Percentiles rank a stretch among this genome's conserved stretches.
Evolutionary conservation across 2,888 invertebrate genomes (phyloP).

Genomic region (Synergus laeviventris): DNA sequence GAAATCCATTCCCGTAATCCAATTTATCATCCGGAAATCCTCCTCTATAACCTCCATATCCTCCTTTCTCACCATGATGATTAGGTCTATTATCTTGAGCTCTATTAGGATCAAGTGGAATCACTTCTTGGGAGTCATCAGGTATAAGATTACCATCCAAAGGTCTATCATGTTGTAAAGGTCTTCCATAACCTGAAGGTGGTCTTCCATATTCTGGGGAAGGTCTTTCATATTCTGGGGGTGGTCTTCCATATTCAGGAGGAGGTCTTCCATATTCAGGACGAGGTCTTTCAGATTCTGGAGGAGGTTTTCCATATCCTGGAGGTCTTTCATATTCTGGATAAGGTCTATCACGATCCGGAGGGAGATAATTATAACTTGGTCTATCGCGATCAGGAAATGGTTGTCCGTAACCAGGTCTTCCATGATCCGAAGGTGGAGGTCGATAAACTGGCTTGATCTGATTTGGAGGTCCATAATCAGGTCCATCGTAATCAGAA

Average conservation of each 20-base stretch:
- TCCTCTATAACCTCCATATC: neutral
- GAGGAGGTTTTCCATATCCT: neutral
- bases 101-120: constrained; percentile 53
- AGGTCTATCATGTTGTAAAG: neutral
- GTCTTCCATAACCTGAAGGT: neutral
- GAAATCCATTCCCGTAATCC: neutral
- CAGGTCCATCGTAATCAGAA: neutral
- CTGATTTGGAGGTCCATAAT: neutral
- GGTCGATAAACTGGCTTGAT: neutral
- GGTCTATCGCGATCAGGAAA: constrained; percentile 44
- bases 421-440: neutral
- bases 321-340: neutral
- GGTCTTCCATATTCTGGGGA: neutral
- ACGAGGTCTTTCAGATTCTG: neutral
- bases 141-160: constrained; percentile 26
- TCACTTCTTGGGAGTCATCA: constrained; percentile 43
- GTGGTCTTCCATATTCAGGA: neutral
- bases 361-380: constrained; percentile 1
- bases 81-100: constrained; percentile 49
- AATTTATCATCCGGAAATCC: neutral
- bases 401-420: neutral
- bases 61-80: constrained; percentile 19
- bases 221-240: constrained; percentile 3
- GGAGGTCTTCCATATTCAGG: constrained; percentile 5
- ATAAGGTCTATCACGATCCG: constrained; percentile 12